Percentiles rank a stretch among this genome's conserved stretches.
These are phyloP conservation scores for Enteromius radiatus DNA, from an alignment of 2,797 vertebrate genomes.

Conservation along the genomic window DNA sequence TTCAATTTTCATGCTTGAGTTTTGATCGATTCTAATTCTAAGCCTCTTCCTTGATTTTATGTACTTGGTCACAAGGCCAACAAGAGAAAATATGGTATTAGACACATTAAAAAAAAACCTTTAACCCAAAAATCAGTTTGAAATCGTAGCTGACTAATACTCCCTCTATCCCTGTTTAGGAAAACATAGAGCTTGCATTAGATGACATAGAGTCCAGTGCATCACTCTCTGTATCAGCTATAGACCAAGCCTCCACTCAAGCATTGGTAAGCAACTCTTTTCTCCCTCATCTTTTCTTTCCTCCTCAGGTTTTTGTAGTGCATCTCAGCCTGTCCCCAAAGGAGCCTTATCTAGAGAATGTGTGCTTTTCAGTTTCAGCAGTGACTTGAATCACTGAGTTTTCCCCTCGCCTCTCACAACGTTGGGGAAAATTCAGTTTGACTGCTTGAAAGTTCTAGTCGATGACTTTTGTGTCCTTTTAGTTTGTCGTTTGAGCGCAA, in stretches of 20 bases:
- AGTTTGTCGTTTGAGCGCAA: slow-evolving; percentile 11
- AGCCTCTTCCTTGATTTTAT: background rate
- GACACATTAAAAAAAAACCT: background rate
- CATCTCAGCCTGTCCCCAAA: slow-evolving; percentile 16
- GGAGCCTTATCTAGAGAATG: slow-evolving; percentile 14
- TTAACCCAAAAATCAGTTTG: slow-evolving; percentile 33
- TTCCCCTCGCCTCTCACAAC: background rate
- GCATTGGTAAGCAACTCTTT: slow-evolving; percentile 86
- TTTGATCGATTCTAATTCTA: background rate
- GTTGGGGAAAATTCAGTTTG: slow-evolving; percentile 11
- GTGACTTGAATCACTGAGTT: slow-evolving; percentile 31
- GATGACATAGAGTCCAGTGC: slow-evolving; percentile 88
- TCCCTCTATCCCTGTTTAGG: slow-evolving; percentile 81
- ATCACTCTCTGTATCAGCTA: slow-evolving; percentile 86
- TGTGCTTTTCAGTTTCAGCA: slow-evolving; percentile 4
- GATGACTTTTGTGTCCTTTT: slow-evolving; percentile 26
- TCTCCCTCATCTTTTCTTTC: background rate
- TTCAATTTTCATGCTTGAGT: background rate
- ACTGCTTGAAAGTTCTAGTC: slow-evolving; percentile 15
- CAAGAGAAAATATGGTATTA: background rate
- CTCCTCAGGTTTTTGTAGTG: slow-evolving; percentile 24
- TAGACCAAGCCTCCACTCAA: slow-evolving; percentile 94
- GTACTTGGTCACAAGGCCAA: background rate
- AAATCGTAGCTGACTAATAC: slow-evolving; percentile 68
- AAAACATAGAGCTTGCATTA: slow-evolving; percentile 95